A percentile compares a stretch with the other conserved stretches of the same genome.
phyloP scores from a whole-genome alignment of 2,888 invertebrate genomes.

The Drosophila nigritarsus region DNA sequence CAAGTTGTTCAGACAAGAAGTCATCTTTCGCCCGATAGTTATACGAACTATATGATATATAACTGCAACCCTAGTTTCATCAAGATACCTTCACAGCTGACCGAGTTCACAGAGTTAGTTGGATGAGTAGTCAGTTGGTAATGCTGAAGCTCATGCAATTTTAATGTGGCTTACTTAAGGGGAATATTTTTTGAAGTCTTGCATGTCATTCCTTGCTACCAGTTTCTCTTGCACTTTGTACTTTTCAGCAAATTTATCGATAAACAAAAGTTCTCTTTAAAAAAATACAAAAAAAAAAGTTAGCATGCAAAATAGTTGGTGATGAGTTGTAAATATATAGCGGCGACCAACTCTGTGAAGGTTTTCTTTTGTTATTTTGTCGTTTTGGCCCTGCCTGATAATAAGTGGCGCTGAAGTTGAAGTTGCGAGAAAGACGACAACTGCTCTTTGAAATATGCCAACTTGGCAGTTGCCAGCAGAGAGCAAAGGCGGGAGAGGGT shows the following conservation, averaged over 20 bases:
- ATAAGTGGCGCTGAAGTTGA: constrained; percentile 30
- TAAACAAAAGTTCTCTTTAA: constrained; percentile 9
- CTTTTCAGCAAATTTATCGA: constrained; percentile 14
- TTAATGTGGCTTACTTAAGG: background rate
- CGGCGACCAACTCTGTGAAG: background rate
- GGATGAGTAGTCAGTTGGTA: background rate
- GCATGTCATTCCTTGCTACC: constrained; percentile 1
- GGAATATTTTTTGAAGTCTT: background rate
- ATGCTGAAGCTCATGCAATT: background rate
- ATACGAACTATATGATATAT: no score
- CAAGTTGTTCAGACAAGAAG: background rate
- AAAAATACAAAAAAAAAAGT: background rate
- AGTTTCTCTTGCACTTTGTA: constrained; percentile 5
- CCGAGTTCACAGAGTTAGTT: background rate
- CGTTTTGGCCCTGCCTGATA: constrained; percentile 34
- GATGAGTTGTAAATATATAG: constrained; percentile 5
- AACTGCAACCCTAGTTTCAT: background rate
- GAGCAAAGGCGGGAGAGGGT: background rate
- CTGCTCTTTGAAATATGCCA: constrained; percentile 44
- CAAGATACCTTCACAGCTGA: background rate
- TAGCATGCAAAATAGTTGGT: constrained; percentile 28
- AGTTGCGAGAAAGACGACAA: constrained; percentile 21
- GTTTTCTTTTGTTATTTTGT: constrained; percentile 6
- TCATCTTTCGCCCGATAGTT: background rate
- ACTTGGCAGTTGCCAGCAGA: constrained; percentile 34